Base-by-base conservation (phyloP, 1,140 invertebrate genomes). In the Hyposmocoma kahamanoa region DNA sequence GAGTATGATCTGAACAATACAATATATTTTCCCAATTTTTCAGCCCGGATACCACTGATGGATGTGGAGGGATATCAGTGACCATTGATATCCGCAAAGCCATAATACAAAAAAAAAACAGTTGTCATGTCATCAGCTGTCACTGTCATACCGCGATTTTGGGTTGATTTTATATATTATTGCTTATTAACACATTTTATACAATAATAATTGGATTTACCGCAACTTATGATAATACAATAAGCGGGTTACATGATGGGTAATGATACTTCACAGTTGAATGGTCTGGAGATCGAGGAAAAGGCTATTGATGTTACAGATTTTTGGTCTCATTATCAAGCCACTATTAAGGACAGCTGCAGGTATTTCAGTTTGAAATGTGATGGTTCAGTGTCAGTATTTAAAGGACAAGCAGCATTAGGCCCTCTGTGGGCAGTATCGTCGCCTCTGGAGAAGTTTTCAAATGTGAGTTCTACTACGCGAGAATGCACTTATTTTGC, bases 241-340 rank as follows among this genome's bases (percentile, higher is more conserved):
- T n/a, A n/a, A n/a, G n/a, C n/a, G n/a, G 28, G 5, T 34, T 34
- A 21, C 46, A 65, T 67, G 53, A 94, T 94, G 93, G 93, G 93
- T 22, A 94, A 93, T 77, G 92, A 93, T 56, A 88, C 87, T 59
- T 94, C 93, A 58, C 89, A 91, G 53, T 81, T 92, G 41, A 89
- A 88, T 57, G 92, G 92, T 8, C 77, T 94, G 26, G 90, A 92
- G 72, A 89, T 94, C 47, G 91, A 94, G 43, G 90, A 93, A 59
- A 93, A 92, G 72, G 88, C 91, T 9, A 84, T 92, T 0, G 92
- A 94, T 77, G 88, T 90, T 2, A 92, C 92, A 20, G 92, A 94
- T 63, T 94, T 92, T 74, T 95, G 92, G 92, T 87, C 89, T 15
- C 91, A 93, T 55, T 91, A 93, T 82, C 89, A 90, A 53, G 92